Evolutionary conservation across 2,797 vertebrate species (phyloP).

Genomic region (Delichon dasypus): DNA sequence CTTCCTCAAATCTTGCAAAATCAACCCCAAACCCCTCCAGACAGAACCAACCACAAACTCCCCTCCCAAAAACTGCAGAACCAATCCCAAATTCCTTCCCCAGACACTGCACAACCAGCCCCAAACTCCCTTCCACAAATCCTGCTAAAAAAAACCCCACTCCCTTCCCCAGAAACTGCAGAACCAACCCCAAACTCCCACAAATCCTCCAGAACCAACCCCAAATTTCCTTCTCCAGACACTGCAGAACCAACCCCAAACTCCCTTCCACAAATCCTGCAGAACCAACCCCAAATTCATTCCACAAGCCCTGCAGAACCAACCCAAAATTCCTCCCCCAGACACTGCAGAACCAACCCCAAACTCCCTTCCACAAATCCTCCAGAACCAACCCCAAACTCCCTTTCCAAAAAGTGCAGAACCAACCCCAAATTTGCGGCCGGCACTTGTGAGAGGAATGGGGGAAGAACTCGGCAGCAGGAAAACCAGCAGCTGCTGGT

Average conservation of each 20-base stretch:
- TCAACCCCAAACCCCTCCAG: neutral
- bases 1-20: neutral
- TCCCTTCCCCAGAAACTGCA: neutral
- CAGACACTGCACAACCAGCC: too few species aligned
- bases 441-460: neutral
- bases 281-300: neutral
- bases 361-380: neutral
- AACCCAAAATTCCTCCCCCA: neutral
- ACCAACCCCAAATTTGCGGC: neutral
- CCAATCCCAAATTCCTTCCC: too few species aligned
- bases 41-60: neutral
- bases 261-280: neutral
- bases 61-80: accelerated
- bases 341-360: too few species aligned
- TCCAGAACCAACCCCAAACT: neutral
- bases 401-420: neutral
- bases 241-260: neutral
- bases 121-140: too few species aligned
- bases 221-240: neutral
- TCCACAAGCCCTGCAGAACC: neutral
- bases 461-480: neutral
- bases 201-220: neutral
- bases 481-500: neutral
- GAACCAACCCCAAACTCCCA: neutral
- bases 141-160: too few species aligned